phyloP scores from a whole-genome alignment of 2,888 invertebrate species.

The Pammene aurita region DNA sequence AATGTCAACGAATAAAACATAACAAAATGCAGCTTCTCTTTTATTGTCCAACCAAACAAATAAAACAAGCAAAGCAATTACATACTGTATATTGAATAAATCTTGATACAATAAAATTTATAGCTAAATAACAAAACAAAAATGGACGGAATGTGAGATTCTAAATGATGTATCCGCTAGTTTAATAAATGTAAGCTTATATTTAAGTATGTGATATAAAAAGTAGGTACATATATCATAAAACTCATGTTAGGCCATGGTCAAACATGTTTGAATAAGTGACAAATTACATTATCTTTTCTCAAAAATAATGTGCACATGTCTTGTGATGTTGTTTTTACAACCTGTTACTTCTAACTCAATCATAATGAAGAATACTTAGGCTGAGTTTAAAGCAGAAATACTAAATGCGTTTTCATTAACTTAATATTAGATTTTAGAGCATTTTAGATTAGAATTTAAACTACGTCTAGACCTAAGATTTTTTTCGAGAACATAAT shows the following conservation, averaged over 20 bases:
- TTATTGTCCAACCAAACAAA: constrained; percentile 25
- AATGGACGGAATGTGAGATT: constrained; percentile 83
- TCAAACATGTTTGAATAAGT: constrained; percentile 1
- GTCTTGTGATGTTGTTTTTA: constrained; percentile 43
- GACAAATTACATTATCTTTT: not conserved
- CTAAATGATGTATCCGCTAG: constrained; percentile 66
- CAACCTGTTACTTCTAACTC: constrained; percentile 14
- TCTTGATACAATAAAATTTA: constrained; percentile 73
- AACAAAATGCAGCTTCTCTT: constrained; percentile 18
- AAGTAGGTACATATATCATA: constrained; percentile 35
- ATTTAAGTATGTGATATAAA: constrained; percentile 41
- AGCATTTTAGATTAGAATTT: constrained; percentile 22
- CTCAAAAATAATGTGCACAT: constrained; percentile 24
- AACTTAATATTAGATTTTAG: constrained; percentile 35
- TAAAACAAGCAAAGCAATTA: constrained; percentile 68
- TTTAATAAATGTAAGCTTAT: constrained; percentile 45
- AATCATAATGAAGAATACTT: constrained; percentile 10
- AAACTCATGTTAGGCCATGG: constrained; percentile 15
- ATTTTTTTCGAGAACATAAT: constrained; percentile 24
- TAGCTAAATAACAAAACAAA: constrained; percentile 78
- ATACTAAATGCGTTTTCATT: constrained; percentile 23
- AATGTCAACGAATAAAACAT: constrained; percentile 16
- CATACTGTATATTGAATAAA: constrained; percentile 75
- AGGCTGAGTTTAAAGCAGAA: constrained; percentile 28
- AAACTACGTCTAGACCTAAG: constrained; percentile 28